Percentiles rank a stretch among this genome's conserved stretches.
Conservation (phyloP, 1,140 invertebrate genomes). For the Lepidurus arcticus region DNA sequence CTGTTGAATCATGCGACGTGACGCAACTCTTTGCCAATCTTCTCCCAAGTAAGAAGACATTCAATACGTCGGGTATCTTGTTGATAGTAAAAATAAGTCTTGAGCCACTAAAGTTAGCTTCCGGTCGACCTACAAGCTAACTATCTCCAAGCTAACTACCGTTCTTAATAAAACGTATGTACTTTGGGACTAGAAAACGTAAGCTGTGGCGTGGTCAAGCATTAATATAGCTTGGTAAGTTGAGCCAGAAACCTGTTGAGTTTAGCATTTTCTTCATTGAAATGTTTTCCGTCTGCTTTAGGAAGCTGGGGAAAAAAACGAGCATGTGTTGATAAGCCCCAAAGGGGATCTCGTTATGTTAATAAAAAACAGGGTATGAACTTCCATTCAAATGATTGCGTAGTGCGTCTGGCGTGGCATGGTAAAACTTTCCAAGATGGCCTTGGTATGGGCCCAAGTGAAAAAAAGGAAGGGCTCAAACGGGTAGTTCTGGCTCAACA, state of each 20-base stretch:
- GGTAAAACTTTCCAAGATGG: background rate
- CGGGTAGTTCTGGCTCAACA: background rate
- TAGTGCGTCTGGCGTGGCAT: background rate
- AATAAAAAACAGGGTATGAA: background rate
- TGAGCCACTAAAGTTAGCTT: background rate
- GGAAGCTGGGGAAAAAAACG: background rate
- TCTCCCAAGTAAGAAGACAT: background rate
- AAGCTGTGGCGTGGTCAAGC: background rate
- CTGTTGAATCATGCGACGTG: slow-evolving; percentile 2
- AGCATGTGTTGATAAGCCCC: background rate
- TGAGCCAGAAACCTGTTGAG: background rate
- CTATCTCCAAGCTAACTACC: background rate
- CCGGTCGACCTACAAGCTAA: background rate
- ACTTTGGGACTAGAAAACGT: background rate
- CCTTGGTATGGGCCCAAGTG: background rate
- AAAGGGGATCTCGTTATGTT: background rate
- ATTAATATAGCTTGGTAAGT: background rate
- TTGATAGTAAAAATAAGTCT: background rate
- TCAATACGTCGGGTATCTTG: background rate
- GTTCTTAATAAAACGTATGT: background rate
- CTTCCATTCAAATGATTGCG: background rate
- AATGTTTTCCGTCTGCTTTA: background rate
- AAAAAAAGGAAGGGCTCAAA: slow-evolving; percentile 2
- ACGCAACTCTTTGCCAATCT: background rate
- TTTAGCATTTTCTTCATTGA: background rate